Base-by-base conservation (phyloP, 2,888 invertebrate species). In the Horisme vitalbata region DNA sequence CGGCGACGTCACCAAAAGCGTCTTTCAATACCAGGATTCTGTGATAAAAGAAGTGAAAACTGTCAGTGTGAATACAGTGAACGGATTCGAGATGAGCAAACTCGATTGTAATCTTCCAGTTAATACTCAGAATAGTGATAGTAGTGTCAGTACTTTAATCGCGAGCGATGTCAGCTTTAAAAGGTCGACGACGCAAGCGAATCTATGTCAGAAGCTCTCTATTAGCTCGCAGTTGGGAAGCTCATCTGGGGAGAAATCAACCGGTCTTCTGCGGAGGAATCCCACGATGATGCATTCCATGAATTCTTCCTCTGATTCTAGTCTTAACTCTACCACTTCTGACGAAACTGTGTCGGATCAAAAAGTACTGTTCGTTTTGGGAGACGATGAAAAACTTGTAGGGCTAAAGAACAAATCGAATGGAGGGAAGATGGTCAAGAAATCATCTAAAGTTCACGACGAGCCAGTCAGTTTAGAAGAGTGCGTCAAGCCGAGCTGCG, bases 301-400 rank as follows among this genome's bases (percentile, higher is more conserved):
- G 20, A 72, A 79, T 44, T 61, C 75, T 5, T 74, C 75, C 36
- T 79, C 81, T 3, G 80, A 84, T 58, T 82, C 82, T 59, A 84
- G 83, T 74, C 71, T 75, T 8, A 72, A 76, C 52, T 80, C 82
- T 6, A 77, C 78, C 8, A 54, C 68, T 26, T 77, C 83, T 9
- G 85, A 80, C 23, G 81, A 79, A 21, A 57, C 56, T 1, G 74
- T 75, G 18, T 50, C 60, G 8, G 83, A 83, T 4, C 75, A 90
- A 49, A 81, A 84, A 52, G 94, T 94, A 0, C 83, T 94, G 5
- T 95, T 95, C 72, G 93, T 94, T 3, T 72, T 95, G 32, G 94
- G 94, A 11, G 94, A 94, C 45, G 91, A 94, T 65, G 94, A 94
- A 55, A 91, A 92, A 60, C 71, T 94, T 24, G 90, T 94, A 2